Conservation (phyloP, 2,888 invertebrate species). For the Meganola albula region DNA sequence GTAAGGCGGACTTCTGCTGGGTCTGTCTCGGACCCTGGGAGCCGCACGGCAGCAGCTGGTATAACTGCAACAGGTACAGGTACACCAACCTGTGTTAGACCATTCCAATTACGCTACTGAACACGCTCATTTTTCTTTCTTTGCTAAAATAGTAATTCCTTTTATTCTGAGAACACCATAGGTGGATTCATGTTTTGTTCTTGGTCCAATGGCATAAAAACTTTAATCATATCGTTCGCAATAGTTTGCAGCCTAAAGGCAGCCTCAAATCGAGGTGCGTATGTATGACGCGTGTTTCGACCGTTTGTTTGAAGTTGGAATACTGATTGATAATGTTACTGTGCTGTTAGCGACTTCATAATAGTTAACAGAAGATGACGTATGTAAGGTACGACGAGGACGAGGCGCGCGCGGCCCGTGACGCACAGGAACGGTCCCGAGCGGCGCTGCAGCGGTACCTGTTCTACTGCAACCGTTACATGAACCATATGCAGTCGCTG, state of each 20-base stretch:
- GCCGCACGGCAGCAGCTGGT: conserved; percentile 98
- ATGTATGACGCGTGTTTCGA: too few relatives aligned
- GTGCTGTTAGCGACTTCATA: background rate
- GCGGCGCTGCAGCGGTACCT: conserved; percentile 97
- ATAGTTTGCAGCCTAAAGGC: too few relatives aligned
- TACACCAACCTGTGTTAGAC: background rate
- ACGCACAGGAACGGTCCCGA: conserved; percentile 96
- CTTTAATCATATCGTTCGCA: too few relatives aligned
- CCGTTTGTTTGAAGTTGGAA: too few relatives aligned
- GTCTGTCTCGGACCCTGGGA: conserved; percentile 99
- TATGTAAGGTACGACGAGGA: conserved; percentile 91
- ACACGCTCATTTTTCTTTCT: background rate
- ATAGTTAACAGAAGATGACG: background rate
- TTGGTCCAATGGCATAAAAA: too few relatives aligned
- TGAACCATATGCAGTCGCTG: conserved; percentile 99
- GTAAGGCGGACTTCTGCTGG: conserved; percentile 99
- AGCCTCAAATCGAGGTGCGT: too few relatives aligned
- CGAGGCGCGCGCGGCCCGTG: conserved; percentile 96
- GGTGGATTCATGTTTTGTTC: too few relatives aligned
- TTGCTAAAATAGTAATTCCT: too few relatives aligned
- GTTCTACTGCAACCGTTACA: conserved; percentile 99
- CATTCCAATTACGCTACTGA: background rate
- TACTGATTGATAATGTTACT: background rate
- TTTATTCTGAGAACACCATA: too few relatives aligned
- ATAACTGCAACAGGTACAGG: conserved; percentile 91